These are phyloP conservation scores for Choristoneura rosaceana DNA, from an alignment of 2,888 invertebrate genomes.

Conservation along the genomic window DNA sequence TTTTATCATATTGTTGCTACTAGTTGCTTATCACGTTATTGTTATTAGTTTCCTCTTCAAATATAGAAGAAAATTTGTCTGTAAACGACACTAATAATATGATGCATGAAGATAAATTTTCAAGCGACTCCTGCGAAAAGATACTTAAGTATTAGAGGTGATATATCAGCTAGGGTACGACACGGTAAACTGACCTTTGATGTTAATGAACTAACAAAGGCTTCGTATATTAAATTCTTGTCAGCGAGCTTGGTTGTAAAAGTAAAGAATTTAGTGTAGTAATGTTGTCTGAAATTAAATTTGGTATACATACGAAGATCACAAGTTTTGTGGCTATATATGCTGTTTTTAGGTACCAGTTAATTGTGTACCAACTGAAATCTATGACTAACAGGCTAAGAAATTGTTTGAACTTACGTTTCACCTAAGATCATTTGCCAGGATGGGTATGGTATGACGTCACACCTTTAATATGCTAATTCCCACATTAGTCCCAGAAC, in stretches of 20 bases:
- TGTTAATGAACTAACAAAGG: conserved; percentile 1
- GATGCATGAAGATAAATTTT: neutral
- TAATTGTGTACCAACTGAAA: neutral
- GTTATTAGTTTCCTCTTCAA: neutral
- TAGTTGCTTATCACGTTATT: neutral
- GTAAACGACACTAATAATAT: no score
- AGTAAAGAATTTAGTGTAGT: neutral
- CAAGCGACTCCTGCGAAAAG: neutral
- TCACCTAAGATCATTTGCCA: conserved; percentile 15
- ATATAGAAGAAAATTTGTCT: no score
- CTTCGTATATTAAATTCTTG: neutral
- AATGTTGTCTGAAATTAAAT: neutral
- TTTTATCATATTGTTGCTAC: neutral
- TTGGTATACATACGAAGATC: no score
- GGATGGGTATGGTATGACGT: conserved; percentile 50
- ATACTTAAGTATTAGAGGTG: no score
- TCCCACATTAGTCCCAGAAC: conserved; percentile 59
- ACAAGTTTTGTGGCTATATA: no score
- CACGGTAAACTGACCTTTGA: neutral
- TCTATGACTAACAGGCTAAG: neutral
- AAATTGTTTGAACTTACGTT: no score
- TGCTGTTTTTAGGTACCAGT: no score
- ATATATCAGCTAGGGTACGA: no score
- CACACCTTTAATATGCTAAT: conserved; percentile 68
- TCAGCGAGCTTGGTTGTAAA: neutral